Percentiles rank a stretch among this genome's conserved stretches.
Conservation (phyloP, 2,797 vertebrate species). For the Coranthus polyacanthus region DNA sequence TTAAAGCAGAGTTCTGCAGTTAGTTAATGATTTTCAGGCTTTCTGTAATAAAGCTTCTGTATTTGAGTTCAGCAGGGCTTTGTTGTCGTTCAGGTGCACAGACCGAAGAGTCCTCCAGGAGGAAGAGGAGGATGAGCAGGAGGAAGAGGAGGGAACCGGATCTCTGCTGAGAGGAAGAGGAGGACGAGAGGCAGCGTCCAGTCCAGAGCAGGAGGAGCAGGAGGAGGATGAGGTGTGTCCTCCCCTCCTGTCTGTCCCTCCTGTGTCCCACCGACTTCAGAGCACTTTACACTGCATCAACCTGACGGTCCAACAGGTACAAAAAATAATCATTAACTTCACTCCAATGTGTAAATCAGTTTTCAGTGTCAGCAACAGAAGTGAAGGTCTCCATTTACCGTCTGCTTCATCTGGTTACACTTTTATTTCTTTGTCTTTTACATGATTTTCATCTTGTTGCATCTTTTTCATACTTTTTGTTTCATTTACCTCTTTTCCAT, state of each 20-base stretch:
- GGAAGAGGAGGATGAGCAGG: constrained; percentile 80
- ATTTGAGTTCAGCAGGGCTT: too few species aligned
- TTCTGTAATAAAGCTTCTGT: too few species aligned
- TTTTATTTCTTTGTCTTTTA: too few species aligned
- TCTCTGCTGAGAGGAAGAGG: constrained; percentile 86
- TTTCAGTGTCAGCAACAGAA: too few species aligned
- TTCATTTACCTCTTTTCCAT: too few species aligned
- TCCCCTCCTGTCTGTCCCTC: constrained; percentile 79
- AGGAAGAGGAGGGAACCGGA: constrained; percentile 88
- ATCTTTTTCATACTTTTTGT: too few species aligned
- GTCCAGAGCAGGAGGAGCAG: constrained; percentile 84
- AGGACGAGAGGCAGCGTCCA: constrained; percentile 69
- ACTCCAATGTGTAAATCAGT: too few species aligned
- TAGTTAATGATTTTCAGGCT: too few species aligned
- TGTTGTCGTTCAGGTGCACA: constrained; percentile 27
- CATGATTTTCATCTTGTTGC: too few species aligned
- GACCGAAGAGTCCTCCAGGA: constrained; percentile 48
- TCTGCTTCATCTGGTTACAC: too few species aligned
- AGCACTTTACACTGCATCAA: constrained; percentile 90
- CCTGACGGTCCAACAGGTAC: constrained; percentile 89
- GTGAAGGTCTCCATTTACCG: too few species aligned
- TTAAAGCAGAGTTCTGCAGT: too few species aligned
- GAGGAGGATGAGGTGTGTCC: constrained; percentile 73
- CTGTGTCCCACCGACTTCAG: constrained; percentile 84
- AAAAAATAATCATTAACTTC: not conserved